Evolutionary conservation across 1,140 invertebrate genomes (phyloP), one percentile per base, ranked within the genome.

Genomic region (fruit fly (Drosophila melanogaster)): DNA sequence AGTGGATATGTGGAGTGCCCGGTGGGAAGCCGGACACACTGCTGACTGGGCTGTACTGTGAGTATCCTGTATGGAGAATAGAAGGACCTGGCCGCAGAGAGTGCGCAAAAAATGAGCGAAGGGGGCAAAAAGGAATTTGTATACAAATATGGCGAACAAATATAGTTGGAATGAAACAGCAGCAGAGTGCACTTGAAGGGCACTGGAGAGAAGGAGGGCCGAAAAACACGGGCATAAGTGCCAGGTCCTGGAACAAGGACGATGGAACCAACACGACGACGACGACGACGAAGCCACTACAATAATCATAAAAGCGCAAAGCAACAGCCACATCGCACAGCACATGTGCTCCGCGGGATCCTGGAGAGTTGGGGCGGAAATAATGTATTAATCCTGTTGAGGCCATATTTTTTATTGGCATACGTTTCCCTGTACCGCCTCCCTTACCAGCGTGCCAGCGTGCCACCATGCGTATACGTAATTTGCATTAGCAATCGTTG

Each of bases 301-400:
- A 87, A 83, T 89, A 87, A 87, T 87, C 84, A 87, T 87, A 87
- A 87, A 87, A 87, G 84, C 77, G 79, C 67, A 87, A 89, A 87
- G 69, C 61, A 87, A 87, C 83, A 86, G 61, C 73, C 46, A 57
- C 10, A 47, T 30, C 33, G 30, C 26, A 17, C 37, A 44, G 7
- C 46, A 47, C 24, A 15, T 73, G 53, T 37, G 43, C 44, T 55
- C 37, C 22, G 37, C 59, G 26, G 54, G 15, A 49, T 66, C 37
- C 61, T 22, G 12, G 14, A 15, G 58, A 22, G 33, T 65, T 58
- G 77, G 77, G 73, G 60, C 78, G 85, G 79, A 90, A 86, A 78
- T 90, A 90, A 90, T 90, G 87, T 90, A 90, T 90, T 90, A 90
- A 90, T 90, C 87, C 87, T 85, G 87, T 90, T 83, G 86, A 90